A percentile compares a stretch with the other conserved stretches of the same genome.
phyloP scores from a whole-genome alignment of 30 jellyfish, hydroid and myxozoan species.

The Clytia hemisphaerica region DNA sequence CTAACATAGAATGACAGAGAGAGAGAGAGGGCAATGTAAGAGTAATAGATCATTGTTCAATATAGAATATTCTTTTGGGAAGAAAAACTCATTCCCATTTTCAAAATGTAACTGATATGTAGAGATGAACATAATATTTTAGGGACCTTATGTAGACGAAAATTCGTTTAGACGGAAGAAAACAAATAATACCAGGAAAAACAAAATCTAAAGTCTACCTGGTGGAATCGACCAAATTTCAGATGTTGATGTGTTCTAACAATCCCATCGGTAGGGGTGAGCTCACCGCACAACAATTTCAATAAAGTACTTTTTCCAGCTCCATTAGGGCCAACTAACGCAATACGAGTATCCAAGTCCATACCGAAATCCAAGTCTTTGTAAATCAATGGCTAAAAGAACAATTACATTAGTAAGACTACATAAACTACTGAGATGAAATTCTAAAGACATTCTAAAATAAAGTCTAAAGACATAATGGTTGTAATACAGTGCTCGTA shows the following conservation, averaged over 20 bases:
- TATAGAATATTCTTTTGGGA: no score
- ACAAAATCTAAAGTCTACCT: slow-evolving; percentile 41
- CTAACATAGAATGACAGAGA: slow-evolving; percentile 8
- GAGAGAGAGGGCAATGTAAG: neutral
- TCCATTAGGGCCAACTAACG: slow-evolving; percentile 98
- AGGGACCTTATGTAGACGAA: no score
- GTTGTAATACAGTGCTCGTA: no score
- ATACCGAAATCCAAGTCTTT: slow-evolving; percentile 89
- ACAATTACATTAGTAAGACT: no score
- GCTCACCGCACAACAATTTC: slow-evolving; percentile 84
- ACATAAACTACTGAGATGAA: no score
- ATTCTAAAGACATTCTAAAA: no score
- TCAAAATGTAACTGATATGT: no score
- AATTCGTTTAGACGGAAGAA: neutral
- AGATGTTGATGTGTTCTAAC: slow-evolving; percentile 83
- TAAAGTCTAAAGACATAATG: no score
- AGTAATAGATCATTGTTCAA: no score
- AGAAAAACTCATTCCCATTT: no score
- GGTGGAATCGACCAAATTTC: slow-evolving; percentile 91
- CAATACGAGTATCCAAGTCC: slow-evolving; percentile 94
- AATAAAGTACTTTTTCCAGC: slow-evolving; percentile 95
- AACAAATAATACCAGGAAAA: neutral
- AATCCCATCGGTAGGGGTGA: slow-evolving; percentile 80
- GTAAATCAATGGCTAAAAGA: slow-evolving; percentile 80
- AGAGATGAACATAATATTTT: no score